phyloP scores from a whole-genome alignment of 2,113 vertebrate species.

The Lamprotornis superbus region DNA sequence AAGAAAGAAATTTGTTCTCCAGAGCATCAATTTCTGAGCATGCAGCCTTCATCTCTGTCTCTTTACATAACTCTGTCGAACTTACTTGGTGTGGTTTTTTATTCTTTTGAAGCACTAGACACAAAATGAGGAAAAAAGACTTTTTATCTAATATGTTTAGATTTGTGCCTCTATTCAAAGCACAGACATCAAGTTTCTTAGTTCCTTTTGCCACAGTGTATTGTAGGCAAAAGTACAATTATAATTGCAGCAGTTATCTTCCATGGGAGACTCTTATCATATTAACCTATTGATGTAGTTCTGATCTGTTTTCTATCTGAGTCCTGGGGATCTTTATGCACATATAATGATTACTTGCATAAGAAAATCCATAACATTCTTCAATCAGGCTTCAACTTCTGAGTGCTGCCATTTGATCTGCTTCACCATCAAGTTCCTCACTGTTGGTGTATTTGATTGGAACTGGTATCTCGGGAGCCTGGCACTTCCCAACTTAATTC shows the following conservation, averaged over 20 bases:
- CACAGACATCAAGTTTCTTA: not conserved
- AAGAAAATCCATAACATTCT: not conserved
- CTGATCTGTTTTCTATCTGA: not conserved
- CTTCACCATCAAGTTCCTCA: not conserved
- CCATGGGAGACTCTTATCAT: not conserved
- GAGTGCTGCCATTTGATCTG: not conserved
- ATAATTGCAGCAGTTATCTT: not conserved
- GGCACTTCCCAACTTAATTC: not conserved
- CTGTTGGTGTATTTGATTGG: not conserved
- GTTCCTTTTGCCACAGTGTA: not conserved
- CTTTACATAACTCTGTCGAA: not conserved
- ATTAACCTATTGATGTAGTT: not conserved
- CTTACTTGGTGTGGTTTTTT: not conserved
- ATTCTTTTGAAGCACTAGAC: not conserved
- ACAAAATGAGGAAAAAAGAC: not conserved
- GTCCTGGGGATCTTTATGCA: not conserved
- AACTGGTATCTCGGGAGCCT: not conserved
- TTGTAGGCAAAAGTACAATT: not conserved
- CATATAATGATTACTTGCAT: not conserved
- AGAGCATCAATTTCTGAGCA: not conserved
- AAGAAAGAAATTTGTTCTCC: not conserved
- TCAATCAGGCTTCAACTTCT: not conserved
- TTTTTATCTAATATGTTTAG: not conserved
- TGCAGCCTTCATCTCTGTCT: not conserved
- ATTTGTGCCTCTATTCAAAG: not conserved